Percentiles rank a stretch among this genome's conserved stretches.
These are phyloP conservation scores for Caradrina clavipalpis DNA, from an alignment of 2,888 invertebrate species.

Conservation along the genomic window DNA sequence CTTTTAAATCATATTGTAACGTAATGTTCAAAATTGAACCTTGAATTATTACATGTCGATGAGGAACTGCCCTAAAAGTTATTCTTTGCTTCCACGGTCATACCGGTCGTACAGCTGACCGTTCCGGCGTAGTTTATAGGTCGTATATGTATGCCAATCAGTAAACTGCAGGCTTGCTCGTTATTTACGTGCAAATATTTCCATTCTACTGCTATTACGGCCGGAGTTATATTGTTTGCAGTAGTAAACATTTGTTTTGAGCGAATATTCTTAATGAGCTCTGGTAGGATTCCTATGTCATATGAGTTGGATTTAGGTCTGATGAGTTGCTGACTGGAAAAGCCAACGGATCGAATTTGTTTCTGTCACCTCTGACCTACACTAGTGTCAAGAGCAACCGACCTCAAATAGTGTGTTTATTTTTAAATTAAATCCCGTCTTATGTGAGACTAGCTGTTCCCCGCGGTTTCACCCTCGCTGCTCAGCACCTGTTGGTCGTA, in stretches of 20 bases:
- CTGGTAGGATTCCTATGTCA: background rate
- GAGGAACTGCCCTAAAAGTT: background rate
- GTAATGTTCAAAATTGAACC: no score
- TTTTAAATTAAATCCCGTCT: no score
- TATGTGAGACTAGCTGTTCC: no score
- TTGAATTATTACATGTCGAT: no score
- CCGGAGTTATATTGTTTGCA: constrained; percentile 8
- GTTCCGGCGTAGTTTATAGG: constrained; percentile 58
- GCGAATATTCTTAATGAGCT: background rate
- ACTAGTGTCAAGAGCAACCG: no score
- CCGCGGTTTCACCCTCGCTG: no score
- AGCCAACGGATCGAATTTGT: no score
- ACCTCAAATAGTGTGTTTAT: no score
- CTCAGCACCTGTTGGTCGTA: no score
- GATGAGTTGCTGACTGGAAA: no score
- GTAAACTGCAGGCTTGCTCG: constrained; percentile 45
- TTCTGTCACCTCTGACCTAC: no score
- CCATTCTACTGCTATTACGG: constrained; percentile 30
- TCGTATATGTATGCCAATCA: constrained; percentile 57
- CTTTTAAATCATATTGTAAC: no score
- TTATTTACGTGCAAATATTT: constrained; percentile 50
- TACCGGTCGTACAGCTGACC: constrained; percentile 28
- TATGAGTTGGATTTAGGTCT: background rate
- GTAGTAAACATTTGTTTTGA: constrained; percentile 30
- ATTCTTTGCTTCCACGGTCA: constrained; percentile 39